phyloP scores from a whole-genome alignment of 1,140 invertebrate species.

The Mycetomoellerius zeteki region DNA sequence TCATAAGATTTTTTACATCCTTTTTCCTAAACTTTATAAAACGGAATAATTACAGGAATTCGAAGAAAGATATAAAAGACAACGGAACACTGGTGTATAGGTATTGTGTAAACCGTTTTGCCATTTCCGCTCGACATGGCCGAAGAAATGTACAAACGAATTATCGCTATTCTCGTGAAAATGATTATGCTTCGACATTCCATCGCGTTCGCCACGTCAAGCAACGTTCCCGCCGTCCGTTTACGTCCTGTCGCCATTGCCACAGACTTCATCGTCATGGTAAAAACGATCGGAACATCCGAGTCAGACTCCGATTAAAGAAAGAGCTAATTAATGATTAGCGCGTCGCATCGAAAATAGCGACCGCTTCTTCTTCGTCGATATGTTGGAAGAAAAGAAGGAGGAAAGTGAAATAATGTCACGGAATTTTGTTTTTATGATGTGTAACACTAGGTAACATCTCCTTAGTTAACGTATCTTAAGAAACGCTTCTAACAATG shows the following conservation, averaged over 20 bases:
- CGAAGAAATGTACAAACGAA: conserved; percentile 59
- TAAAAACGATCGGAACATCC: conserved; percentile 66
- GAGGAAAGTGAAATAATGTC: conserved; percentile 13
- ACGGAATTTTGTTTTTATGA: conserved; percentile 8
- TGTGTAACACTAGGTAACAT: background rate
- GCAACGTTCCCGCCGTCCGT: conserved; percentile 40
- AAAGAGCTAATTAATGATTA: conserved; percentile 80
- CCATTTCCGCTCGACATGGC: conserved; percentile 44
- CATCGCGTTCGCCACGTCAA: conserved; percentile 67
- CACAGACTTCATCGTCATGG: background rate
- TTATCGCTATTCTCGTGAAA: conserved; percentile 58
- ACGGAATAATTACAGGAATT: conserved; percentile 21
- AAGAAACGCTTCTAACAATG: background rate
- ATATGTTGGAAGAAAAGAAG: background rate
- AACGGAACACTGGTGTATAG: conserved; percentile 33
- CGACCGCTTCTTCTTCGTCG: conserved; percentile 39
- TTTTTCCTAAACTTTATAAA: background rate
- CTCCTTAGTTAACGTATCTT: background rate
- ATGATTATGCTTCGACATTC: conserved; percentile 71
- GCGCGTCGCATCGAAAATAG: conserved; percentile 68
- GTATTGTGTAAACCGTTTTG: too few species aligned
- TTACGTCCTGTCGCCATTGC: conserved; percentile 7
- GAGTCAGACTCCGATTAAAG: conserved; percentile 69
- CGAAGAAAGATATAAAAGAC: conserved; percentile 14
- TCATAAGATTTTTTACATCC: background rate